A percentile compares a stretch with the other conserved stretches of the same genome.
Conservation (phyloP, 2,888 invertebrate genomes). For the Heliconius cydno region DNA sequence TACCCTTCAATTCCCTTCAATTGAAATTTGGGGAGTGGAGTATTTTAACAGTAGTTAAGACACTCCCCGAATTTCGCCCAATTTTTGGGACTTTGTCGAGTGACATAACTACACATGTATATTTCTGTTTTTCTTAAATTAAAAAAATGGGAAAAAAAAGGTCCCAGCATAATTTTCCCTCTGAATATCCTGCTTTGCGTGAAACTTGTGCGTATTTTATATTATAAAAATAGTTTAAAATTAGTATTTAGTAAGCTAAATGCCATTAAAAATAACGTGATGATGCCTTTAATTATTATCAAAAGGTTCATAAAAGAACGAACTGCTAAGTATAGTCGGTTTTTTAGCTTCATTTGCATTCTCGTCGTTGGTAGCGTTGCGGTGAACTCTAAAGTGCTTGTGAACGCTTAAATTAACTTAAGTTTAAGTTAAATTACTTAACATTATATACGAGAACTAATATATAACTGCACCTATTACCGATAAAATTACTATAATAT, state of each 20-base stretch:
- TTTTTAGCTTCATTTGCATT: slow-evolving; percentile 22
- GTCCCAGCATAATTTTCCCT: too few relatives aligned
- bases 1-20: too few relatives aligned
- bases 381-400: slow-evolving; percentile 21
- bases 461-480: neutral
- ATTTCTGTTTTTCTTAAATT: too few relatives aligned
- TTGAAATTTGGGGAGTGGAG: too few relatives aligned
- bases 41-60: too few relatives aligned
- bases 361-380: neutral
- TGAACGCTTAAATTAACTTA: slow-evolving; percentile 17
- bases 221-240: too few relatives aligned
- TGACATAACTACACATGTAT: too few relatives aligned
- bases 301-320: slow-evolving; percentile 9
- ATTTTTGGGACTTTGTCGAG: too few relatives aligned
- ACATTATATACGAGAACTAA: neutral
- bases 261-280: neutral
- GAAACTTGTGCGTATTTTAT: too few relatives aligned
- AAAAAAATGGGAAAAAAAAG: too few relatives aligned
- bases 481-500: neutral
- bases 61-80: too few relatives aligned
- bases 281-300: neutral
- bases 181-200: too few relatives aligned
- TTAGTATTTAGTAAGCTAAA: neutral
- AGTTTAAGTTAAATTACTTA: neutral
- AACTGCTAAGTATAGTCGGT: slow-evolving; percentile 18